These are phyloP conservation scores for Hemithea aestivaria DNA, from an alignment of 2,888 invertebrate genomes.

Conservation along the genomic window DNA sequence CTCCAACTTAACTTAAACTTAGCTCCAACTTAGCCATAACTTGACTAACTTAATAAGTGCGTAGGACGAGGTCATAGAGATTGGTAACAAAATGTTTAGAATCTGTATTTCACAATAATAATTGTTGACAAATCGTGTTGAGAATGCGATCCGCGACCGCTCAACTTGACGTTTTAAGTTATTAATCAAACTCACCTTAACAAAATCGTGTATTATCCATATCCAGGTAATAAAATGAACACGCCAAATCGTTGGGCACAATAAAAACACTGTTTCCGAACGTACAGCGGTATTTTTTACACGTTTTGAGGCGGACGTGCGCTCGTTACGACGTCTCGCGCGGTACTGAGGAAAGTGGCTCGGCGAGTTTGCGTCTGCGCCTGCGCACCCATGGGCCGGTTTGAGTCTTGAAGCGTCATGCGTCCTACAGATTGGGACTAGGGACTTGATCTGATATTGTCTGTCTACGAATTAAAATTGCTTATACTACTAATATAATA, in stretches of 20 bases:
- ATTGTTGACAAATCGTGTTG: constrained; percentile 59
- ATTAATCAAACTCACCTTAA: constrained; percentile 48
- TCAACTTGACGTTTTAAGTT: constrained; percentile 26
- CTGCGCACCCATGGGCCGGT: constrained; percentile 67
- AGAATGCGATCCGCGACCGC: constrained; percentile 61
- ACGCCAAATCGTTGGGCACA: constrained; percentile 58
- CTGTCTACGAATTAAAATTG: constrained; percentile 12
- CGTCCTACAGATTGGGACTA: constrained; percentile 25
- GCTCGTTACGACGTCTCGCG: constrained; percentile 47
- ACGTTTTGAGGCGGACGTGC: constrained; percentile 43
- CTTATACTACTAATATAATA: no score
- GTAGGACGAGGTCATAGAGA: constrained; percentile 30
- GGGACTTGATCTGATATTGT: constrained; percentile 20
- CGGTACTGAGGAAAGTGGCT: constrained; percentile 64
- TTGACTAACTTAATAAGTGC: constrained; percentile 5
- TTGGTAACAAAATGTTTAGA: constrained; percentile 35
- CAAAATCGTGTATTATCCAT: constrained; percentile 42
- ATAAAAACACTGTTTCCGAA: constrained; percentile 59
- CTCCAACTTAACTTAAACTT: constrained; percentile 10
- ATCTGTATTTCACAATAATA: constrained; percentile 38
- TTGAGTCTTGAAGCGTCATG: constrained; percentile 22
- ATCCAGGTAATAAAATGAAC: constrained; percentile 34
- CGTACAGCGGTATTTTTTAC: constrained; percentile 52
- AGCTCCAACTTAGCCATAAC: background rate
- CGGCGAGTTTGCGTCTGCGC: constrained; percentile 60